Evolutionary conservation across 2,113 vertebrate genomes (phyloP).

Genomic region (Alosa alosa): DNA sequence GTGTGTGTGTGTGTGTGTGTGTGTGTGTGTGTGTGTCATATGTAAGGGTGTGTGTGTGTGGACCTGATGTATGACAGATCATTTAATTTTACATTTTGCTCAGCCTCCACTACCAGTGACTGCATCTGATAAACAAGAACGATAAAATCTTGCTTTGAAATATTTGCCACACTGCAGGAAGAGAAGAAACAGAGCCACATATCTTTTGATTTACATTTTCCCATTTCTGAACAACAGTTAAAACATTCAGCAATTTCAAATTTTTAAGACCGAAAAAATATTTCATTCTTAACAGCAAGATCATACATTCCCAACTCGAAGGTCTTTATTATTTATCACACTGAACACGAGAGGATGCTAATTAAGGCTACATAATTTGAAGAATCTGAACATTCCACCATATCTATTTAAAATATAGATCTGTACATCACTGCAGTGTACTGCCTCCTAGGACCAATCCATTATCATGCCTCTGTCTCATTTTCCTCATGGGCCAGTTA

Average conservation of each 20-base stretch:
- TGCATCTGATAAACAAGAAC: not conserved
- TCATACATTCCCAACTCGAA: not conserved
- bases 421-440: not conserved
- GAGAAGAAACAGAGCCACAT: not conserved
- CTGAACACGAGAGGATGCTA: not conserved
- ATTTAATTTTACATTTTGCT: not conserved
- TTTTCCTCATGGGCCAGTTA: not conserved
- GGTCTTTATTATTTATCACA: not conserved
- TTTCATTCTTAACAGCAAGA: not conserved
- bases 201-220: not conserved
- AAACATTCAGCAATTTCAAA: not conserved
- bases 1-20: not conserved
- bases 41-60: not conserved
- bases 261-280: not conserved
- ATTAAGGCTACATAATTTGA: not conserved
- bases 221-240: not conserved
- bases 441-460: not conserved
- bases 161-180: not conserved
- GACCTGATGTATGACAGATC: not conserved
- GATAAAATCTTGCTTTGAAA: constrained; percentile 13
- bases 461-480: not conserved
- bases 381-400: not conserved
- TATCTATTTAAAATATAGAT: not conserved
- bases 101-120: not conserved
- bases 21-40: not conserved